Percentiles rank a stretch among this genome's conserved stretches.
These are phyloP conservation scores for Lerista edwardsae DNA, from an alignment of 2,797 vertebrate species.

Conservation along the genomic window DNA sequence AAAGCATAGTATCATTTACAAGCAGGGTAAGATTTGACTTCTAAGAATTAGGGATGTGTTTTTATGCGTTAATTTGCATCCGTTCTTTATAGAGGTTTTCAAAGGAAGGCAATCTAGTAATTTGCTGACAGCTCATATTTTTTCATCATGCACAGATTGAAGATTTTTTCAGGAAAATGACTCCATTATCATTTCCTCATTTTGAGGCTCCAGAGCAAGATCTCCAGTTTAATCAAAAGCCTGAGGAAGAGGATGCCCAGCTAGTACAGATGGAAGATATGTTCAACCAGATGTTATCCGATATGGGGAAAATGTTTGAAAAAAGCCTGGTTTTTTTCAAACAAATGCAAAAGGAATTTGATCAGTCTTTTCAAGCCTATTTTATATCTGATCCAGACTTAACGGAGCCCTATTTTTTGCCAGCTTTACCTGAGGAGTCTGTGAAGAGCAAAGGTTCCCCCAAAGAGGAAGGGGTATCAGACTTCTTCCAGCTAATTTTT, in stretches of 20 bases:
- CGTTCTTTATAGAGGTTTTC: neutral
- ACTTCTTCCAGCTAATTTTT: constrained; percentile 84
- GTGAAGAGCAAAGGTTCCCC: constrained; percentile 69
- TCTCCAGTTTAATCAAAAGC: constrained; percentile 68
- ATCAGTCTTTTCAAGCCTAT: constrained; percentile 81
- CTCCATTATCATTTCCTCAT: constrained; percentile 77
- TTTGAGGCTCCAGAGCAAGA: constrained; percentile 64
- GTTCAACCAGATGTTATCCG: constrained; percentile 80
- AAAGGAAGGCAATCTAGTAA: neutral
- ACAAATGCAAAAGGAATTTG: constrained; percentile 81
- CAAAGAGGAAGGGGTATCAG: constrained; percentile 80
- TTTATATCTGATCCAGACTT: constrained; percentile 79
- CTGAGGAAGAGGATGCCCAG: constrained; percentile 73
- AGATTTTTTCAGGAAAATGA: constrained; percentile 84
- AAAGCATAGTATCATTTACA: constrained; percentile 19
- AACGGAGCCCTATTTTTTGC: constrained; percentile 58
- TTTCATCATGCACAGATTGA: constrained; percentile 77
- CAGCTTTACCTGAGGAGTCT: constrained; percentile 65
- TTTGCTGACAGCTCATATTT: constrained; percentile 21
- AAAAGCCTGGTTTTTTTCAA: constrained; percentile 82
- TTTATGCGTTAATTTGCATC: constrained; percentile 3
- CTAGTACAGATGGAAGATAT: constrained; percentile 80
- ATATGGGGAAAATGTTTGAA: constrained; percentile 80
- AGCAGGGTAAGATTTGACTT: neutral
- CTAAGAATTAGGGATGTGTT: neutral